phyloP scores from a whole-genome alignment of 2,113 vertebrate species.

The Chrysochloris asiatica region DNA sequence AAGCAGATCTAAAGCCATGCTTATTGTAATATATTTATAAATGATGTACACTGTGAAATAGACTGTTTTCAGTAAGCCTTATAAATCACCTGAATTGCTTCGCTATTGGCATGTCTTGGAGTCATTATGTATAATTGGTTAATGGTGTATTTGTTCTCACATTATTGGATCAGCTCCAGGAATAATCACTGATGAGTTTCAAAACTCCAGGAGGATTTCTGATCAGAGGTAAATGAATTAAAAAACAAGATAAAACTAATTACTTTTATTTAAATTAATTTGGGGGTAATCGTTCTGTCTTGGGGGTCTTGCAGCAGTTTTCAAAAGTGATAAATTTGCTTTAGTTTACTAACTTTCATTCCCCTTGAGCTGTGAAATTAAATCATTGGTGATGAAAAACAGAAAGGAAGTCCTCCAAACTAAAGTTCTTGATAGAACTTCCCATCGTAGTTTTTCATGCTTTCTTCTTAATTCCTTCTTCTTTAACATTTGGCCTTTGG shows the following conservation, averaged over 20 bases:
- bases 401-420: conserved; percentile 71
- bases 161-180: conserved; percentile 78
- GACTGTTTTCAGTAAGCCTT: conserved; percentile 58
- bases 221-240: conserved; percentile 74
- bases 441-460: neutral
- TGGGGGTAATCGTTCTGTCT: conserved; percentile 71
- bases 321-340: conserved; percentile 80
- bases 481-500: neutral
- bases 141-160: conserved; percentile 80
- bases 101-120: conserved; percentile 68
- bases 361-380: conserved; percentile 73
- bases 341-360: conserved; percentile 75
- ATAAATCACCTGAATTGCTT: conserved; percentile 79
- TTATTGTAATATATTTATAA: conserved; percentile 44
- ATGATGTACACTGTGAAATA: conserved; percentile 66
- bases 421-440: conserved; percentile 65
- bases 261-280: conserved; percentile 82
- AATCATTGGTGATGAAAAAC: conserved; percentile 75
- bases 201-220: conserved; percentile 78
- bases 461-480: neutral
- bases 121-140: conserved; percentile 83
- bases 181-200: conserved; percentile 77
- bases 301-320: conserved; percentile 74
- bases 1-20: neutral
- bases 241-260: conserved; percentile 81